phyloP scores from a whole-genome alignment of 2,797 vertebrate species.

The Chaunax sp. region DNA sequence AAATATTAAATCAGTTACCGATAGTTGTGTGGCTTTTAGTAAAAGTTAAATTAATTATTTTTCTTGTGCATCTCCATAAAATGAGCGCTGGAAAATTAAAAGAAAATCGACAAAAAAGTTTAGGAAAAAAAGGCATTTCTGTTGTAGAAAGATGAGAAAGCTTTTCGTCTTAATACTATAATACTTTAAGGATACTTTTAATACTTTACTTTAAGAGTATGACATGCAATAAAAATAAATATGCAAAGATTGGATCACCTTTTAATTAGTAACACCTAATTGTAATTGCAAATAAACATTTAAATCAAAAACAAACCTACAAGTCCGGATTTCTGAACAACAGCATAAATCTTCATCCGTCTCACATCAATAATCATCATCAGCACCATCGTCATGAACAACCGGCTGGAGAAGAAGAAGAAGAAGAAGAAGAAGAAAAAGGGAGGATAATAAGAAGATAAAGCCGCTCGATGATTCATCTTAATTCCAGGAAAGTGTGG shows the following conservation, averaged over 20 bases:
- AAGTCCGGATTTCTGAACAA: constrained; percentile 38
- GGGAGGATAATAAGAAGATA: neutral
- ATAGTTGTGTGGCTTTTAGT: too few species aligned
- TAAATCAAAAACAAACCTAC: constrained; percentile 66
- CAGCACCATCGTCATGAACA: constrained; percentile 12
- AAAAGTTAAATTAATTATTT: neutral
- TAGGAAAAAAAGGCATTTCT: neutral
- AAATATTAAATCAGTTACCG: neutral
- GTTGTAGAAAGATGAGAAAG: neutral
- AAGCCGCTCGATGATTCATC: constrained; percentile 20
- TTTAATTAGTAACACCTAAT: neutral
- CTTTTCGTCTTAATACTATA: neutral
- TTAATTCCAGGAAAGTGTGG: constrained; percentile 14
- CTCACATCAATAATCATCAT: constrained; percentile 26
- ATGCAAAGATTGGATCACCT: too few species aligned
- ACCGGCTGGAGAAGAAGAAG: constrained; percentile 38
- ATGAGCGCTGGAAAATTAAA: neutral
- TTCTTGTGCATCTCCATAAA: neutral
- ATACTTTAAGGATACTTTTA: too few species aligned
- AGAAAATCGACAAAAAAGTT: neutral
- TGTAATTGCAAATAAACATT: neutral
- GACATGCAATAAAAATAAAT: neutral
- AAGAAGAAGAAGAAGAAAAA: neutral
- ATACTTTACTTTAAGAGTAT: neutral
- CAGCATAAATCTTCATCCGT: constrained; percentile 27